Evolutionary conservation across 2,797 vertebrate species (phyloP), one percentile per base, ranked within the genome.

Genomic region (Borostomias antarcticus): DNA sequence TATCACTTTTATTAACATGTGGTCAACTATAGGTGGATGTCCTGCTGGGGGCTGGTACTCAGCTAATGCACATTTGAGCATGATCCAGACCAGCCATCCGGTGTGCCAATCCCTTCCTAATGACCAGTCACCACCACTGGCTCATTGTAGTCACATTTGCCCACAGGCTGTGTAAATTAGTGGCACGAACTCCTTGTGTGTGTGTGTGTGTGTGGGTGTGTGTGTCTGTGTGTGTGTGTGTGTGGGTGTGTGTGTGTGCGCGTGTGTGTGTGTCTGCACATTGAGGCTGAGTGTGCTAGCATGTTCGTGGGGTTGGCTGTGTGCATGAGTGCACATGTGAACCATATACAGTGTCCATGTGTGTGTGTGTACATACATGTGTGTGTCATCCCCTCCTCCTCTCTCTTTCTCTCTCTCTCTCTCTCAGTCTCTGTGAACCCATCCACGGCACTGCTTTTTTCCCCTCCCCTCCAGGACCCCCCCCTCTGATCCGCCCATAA

Each of bases 141-240:
- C 83, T 91, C 83, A 89, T 88, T 86, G 83, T 89, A 89, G 85
- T 83, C 87, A 81, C 83, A 80, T 89, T 88, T 86, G 79, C 84
- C 88, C 78, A 73, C 64, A 79, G 86, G 85, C 79, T 86, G 78
- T 77, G 83, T 78, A 85, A 90, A 87, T 67, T 58, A 86, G 81
- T 88, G 82, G 81, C 83, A 62, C 78, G 76, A n/a, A n/a, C n/a
- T n/a, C n/a, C n/a, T n/a, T n/a, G 61, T n/a, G 74, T 4, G 2
- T 25, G n/a, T 30, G 17, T n/a, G 47, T 33, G 47, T 51, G 61
- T 33, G 61, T 51, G 45, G 19, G 26, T 30, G 45, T 8, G 63
- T 30, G 28, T 71, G 58, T n/a, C 59, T 1, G 63, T 80, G 64
- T 66, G 69, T 70, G 79, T 68, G 54, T 43, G 57, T 48, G 23